Evolutionary conservation across 2,888 invertebrate genomes (phyloP), one percentile per base, ranked within the genome.

Genomic region (Perizoma flavofasciatum): DNA sequence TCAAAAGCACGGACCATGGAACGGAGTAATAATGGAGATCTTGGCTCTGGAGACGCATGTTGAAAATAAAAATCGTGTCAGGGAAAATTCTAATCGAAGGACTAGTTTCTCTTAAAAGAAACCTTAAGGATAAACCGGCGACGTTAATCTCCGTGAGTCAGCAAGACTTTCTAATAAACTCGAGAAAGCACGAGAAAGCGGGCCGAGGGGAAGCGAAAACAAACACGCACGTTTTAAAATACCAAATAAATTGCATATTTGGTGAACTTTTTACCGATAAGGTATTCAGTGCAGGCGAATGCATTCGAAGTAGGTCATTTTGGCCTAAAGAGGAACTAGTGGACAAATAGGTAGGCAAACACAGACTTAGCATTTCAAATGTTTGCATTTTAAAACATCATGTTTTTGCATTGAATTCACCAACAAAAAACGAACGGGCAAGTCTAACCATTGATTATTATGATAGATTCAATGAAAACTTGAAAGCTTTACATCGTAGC

Each of bases 161-260:
- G 51, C 71, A 63, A 71, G 73, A 86, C 90, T 90, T 90, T 89
- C 90, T 90, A 90, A 87, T 83, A 81, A 62, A 62, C 69, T 66
- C 79, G 86, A 82, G 89, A 90, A 90, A 89, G 90, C 83, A 65
- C 72, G 80, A 72, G 91, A 89, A 90, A 89, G 90, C 84, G 70
- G 77, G 85, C 62, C 87, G 76, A 67, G 75, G 22, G 75, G 80
- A 80, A 82, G 70, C 78, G 76, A 73, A 81, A 82, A 80, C 79
- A 61, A 66, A 70, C 66, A 65, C 61, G 56, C 61, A 51, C 58
- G 49, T 39, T 63, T 54, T 65, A 52, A 51, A 63, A 58, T 51
- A 45, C 61, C 39, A 51, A 55, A 51, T 49, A 62, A 58, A 62
- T 52, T 49, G 51, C 53, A 61, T 40, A 48, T 62, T 54, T 58